Conservation (phyloP, 2,888 invertebrate species). For the Barypeithes pellucidus region DNA sequence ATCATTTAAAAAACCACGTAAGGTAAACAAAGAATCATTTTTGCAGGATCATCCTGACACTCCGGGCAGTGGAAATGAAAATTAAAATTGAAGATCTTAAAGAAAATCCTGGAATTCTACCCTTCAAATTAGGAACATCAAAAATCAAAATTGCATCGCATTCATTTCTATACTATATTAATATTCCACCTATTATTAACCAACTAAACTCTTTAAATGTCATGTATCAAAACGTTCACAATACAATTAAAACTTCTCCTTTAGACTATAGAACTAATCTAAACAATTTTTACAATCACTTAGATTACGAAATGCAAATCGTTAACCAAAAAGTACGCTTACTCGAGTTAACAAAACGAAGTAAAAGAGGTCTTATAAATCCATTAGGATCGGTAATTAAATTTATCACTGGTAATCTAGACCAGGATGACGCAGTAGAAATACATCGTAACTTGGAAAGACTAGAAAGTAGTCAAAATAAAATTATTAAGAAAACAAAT, state of each 20-base stretch:
- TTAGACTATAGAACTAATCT: not conserved
- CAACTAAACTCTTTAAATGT: not conserved
- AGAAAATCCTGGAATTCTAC: constrained; percentile 21
- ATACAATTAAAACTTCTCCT: not conserved
- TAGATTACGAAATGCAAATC: too few species aligned
- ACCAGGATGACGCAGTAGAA: not conserved
- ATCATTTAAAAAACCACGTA: constrained; percentile 7
- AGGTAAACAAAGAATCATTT: not conserved
- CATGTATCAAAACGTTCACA: not conserved
- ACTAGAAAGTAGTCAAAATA: not conserved
- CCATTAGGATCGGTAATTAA: too few species aligned
- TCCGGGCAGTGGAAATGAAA: not conserved
- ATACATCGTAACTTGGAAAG: not conserved
- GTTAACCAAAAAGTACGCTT: too few species aligned
- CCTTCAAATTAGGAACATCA: constrained; percentile 18
- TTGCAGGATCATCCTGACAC: not conserved
- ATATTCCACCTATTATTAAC: not conserved
- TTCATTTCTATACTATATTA: constrained; percentile 18
- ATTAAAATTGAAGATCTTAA: constrained; percentile 18
- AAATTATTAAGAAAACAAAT: not conserved
- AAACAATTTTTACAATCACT: not conserved
- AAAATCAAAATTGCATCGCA: constrained; percentile 10
- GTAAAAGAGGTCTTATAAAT: too few species aligned
- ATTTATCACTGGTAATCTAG: too few species aligned
- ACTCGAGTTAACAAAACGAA: too few species aligned